Base-by-base conservation (phyloP, 2,888 invertebrate genomes). In the Sabatieria punctata region DNA sequence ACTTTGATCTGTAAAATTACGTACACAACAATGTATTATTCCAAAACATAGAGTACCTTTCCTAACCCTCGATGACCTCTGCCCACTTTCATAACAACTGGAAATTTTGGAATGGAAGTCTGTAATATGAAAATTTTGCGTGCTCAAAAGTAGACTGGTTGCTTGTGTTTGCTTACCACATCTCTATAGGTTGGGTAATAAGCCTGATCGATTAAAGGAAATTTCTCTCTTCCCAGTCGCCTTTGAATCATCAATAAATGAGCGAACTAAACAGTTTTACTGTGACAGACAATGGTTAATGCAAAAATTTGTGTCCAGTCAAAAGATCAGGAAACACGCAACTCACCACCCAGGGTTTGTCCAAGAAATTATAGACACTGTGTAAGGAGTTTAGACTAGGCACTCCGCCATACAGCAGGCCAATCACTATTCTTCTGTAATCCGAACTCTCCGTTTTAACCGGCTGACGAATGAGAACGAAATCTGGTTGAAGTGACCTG, bases 61-160 rank as follows among this genome's bases (percentile, higher is more conserved):
- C 91, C 93, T 59, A 86, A 75, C 51, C 93, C 93, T 54, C 85
- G 80, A 71, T 93, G 91, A 60, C 91, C 91, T 73, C 91, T 91
- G 48, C 93, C 93, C 63, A 91, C 82, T 76, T 93, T 93, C 66
- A 93, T 77, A 55, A 93, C 91, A 54, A 86, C 85, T 47, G 91
- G 93, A 71, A 85, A 89, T 71, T 83, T 82, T 6, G 39, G 39
- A n/a, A n/a, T n/a, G 15, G 33, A 13, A 33, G 33, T 33, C 15
- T 33, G 13, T 33, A 33, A 33, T n/a, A 33, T 15, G n/a, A n/a
- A 13, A 11, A 22, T n/a, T n/a, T n/a, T n/a, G n/a, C n/a, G n/a
- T n/a, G n/a, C n/a, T n/a, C n/a, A n/a, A n/a, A n/a, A n/a, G n/a
- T n/a, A n/a, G n/a, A n/a, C n/a, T n/a, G n/a, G n/a, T n/a, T n/a